A percentile compares a stretch with the other conserved stretches of the same genome.
Conservation (phyloP, 2,888 invertebrate species). For the Cerastis rubricosa region DNA sequence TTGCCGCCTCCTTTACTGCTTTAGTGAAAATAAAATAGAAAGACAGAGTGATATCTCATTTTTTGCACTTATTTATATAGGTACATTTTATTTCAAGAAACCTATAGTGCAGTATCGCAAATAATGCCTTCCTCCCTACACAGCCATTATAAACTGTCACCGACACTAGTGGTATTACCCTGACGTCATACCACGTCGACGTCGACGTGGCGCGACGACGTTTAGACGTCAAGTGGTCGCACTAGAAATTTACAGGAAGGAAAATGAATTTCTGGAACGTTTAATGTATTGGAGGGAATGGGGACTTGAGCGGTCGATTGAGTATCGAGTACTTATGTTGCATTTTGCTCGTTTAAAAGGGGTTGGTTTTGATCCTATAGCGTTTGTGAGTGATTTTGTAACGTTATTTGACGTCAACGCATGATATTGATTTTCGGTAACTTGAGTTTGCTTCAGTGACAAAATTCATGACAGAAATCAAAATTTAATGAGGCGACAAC, state of each 20-base stretch:
- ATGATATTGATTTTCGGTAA: neutral
- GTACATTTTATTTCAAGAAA: neutral
- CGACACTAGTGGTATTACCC: conserved; percentile 29
- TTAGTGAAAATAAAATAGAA: neutral
- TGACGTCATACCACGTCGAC: conserved; percentile 34
- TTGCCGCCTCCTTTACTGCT: no score
- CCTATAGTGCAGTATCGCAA: conserved; percentile 13
- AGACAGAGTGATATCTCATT: neutral
- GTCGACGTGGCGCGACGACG: conserved; percentile 7
- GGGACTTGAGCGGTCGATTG: neutral
- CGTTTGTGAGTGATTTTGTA: conserved; percentile 1
- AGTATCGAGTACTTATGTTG: neutral
- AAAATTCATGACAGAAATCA: no score
- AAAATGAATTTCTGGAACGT: conserved; percentile 13
- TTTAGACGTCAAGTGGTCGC: conserved; percentile 42
- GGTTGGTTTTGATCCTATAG: neutral
- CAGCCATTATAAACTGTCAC: conserved; percentile 34
- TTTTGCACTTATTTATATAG: neutral
- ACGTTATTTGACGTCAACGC: neutral
- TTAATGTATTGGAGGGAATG: conserved; percentile 9
- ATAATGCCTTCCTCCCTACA: neutral
- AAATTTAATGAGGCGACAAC: no score
- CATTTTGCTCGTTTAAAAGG: neutral
- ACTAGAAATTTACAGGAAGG: conserved; percentile 22
- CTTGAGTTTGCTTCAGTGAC: no score